Conservation (phyloP, 23 tunicate species). For the Styela plicata region DNA sequence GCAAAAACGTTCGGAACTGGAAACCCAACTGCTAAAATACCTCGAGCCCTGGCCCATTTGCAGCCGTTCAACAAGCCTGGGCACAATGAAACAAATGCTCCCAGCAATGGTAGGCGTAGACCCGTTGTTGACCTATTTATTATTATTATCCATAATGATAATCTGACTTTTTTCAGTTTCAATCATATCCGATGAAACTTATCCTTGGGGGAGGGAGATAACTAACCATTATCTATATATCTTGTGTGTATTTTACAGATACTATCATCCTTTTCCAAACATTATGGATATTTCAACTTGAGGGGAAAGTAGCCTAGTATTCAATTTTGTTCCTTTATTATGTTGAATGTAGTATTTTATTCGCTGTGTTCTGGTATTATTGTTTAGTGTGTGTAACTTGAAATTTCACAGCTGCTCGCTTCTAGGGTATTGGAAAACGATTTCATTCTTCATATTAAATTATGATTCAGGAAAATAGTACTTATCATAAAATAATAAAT, state of each 20-base stretch:
- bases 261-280: not conserved
- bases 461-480: too few relatives aligned
- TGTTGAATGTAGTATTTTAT: not conserved
- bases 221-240: not conserved
- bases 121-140: not conserved
- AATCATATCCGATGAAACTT: not conserved
- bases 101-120: too few relatives aligned
- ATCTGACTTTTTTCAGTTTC: not conserved
- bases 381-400: not conserved
- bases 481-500: too few relatives aligned
- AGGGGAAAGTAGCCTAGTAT: not conserved
- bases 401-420: not conserved
- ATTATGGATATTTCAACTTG: not conserved
- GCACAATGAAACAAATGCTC: too few relatives aligned
- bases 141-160: not conserved
- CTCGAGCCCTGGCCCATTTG: not conserved
- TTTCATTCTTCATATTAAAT: not conserved
- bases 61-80: not conserved
- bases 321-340: not conserved
- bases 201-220: not conserved
- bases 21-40: not conserved
- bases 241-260: not conserved
- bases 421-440: not conserved
- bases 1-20: too few relatives aligned
- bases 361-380: too few relatives aligned